Conservation (phyloP, 2,888 invertebrate genomes). For the Aphidoletes aphidimyza region DNA sequence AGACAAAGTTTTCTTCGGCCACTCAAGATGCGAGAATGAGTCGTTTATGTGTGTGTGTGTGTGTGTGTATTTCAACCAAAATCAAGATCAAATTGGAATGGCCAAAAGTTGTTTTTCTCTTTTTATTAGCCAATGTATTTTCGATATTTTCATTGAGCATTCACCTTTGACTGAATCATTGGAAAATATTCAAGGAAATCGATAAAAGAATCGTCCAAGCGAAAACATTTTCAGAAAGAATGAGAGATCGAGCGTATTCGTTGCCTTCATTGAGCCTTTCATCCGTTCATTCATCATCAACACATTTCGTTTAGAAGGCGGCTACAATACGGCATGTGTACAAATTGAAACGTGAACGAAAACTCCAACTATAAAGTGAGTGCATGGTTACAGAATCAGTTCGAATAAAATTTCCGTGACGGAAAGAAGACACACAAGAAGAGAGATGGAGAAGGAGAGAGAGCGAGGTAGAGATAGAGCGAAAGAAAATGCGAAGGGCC, state of each 20-base stretch:
- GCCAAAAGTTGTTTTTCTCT: neutral
- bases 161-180: too few relatives aligned
- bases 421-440: too few relatives aligned
- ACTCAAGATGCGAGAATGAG: too few relatives aligned
- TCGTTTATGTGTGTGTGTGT: too few relatives aligned
- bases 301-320: neutral
- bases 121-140: too few relatives aligned
- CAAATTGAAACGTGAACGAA: neutral
- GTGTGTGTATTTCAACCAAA: too few relatives aligned
- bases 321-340: neutral
- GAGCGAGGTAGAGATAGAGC: too few relatives aligned
- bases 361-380: neutral
- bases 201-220: neutral
- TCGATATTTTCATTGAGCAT: too few relatives aligned
- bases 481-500: too few relatives aligned
- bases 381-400: too few relatives aligned
- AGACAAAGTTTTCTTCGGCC: neutral
- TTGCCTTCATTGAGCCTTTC: neutral
- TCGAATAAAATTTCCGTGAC: too few relatives aligned
- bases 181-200: neutral
- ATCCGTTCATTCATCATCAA: conserved; percentile 3
- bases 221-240: neutral
- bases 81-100: neutral
- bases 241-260: neutral
- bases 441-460: too few relatives aligned